Percentiles rank a stretch among this genome's conserved stretches.
Evolutionary conservation across 2,797 vertebrate genomes (phyloP).

Genomic region (Pangasius krempfi): DNA sequence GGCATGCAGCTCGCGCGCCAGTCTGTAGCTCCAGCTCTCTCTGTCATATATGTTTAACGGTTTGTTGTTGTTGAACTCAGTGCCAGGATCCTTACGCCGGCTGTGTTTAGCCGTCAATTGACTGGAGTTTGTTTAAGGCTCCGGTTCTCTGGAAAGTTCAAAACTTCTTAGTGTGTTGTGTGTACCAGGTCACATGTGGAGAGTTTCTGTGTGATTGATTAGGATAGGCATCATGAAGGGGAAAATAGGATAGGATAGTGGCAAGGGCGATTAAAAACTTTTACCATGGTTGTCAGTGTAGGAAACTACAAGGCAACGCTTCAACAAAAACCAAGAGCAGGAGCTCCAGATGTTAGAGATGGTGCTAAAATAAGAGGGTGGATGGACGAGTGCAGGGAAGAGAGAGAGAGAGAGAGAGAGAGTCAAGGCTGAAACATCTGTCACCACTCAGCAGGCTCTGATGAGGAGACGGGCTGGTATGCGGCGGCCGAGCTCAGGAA

Average conservation of each 20-base stretch:
- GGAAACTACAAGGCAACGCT: slow-evolving; percentile 6
- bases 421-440: slow-evolving; percentile 85
- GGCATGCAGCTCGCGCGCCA: background rate
- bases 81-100: background rate
- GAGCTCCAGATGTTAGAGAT: slow-evolving; percentile 55
- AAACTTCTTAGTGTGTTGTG: background rate
- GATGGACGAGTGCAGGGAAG: slow-evolving; percentile 4
- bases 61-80: slow-evolving; percentile 11
- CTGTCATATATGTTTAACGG: background rate
- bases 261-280: slow-evolving; percentile 1
- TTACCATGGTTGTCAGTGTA: slow-evolving; percentile 6
- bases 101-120: slow-evolving; percentile 13
- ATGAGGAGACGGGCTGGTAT: slow-evolving; percentile 83
- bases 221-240: background rate
- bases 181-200: background rate
- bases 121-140: slow-evolving; percentile 6
- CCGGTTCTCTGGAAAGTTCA: background rate
- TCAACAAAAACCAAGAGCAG: slow-evolving; percentile 23
- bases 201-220: background rate
- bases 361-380: slow-evolving; percentile 19
- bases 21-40: slow-evolving; percentile 1
- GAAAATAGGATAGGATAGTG: background rate
- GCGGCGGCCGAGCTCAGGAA: slow-evolving; percentile 80
- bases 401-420: slow-evolving; percentile 47
- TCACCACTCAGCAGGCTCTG: slow-evolving; percentile 89